A percentile compares a stretch with the other conserved stretches of the same genome.
These are phyloP conservation scores for Octodonta nipae DNA, from an alignment of 2,888 invertebrate genomes.

Conservation along the genomic window DNA sequence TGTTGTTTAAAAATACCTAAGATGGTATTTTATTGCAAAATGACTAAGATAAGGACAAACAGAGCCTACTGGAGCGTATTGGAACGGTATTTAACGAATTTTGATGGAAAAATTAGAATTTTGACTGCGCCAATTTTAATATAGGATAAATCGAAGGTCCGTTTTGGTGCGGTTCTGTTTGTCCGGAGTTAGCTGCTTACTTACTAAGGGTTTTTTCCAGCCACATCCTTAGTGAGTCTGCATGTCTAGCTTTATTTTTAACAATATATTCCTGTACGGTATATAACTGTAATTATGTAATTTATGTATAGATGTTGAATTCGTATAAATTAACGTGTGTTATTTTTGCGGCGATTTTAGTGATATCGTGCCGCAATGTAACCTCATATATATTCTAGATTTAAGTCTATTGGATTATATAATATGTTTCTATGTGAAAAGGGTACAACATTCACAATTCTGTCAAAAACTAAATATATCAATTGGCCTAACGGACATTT, in stretches of 20 bases:
- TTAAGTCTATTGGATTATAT: constrained; percentile 3
- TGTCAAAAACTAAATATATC: constrained; percentile 38
- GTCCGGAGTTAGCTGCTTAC: constrained; percentile 39
- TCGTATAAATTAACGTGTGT: constrained; percentile 14
- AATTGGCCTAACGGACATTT: constrained; percentile 32
- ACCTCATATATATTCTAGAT: too few relatives aligned
- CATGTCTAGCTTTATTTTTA: constrained; percentile 25
- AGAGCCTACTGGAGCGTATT: too few relatives aligned
- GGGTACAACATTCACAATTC: constrained; percentile 37
- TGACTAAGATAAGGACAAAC: too few relatives aligned
- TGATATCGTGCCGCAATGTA: constrained; percentile 9
- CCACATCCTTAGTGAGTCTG: constrained; percentile 56
- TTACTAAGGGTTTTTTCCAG: constrained; percentile 60
- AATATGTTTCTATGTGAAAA: constrained; percentile 33
- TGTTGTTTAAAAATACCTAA: too few relatives aligned
- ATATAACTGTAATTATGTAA: constrained; percentile 33
- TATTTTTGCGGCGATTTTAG: constrained; percentile 8
- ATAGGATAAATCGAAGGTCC: too few relatives aligned
- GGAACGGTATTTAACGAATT: too few relatives aligned
- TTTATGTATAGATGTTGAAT: constrained; percentile 13
- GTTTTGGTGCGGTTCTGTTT: too few relatives aligned
- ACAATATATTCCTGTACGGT: constrained; percentile 13
- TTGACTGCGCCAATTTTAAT: too few relatives aligned
- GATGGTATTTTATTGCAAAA: too few relatives aligned
- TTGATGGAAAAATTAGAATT: too few relatives aligned